A percentile compares a stretch with the other conserved stretches of the same genome.
Conservation (phyloP, 2,888 invertebrate genomes). For the Sepioteuthis lessoniana region DNA sequence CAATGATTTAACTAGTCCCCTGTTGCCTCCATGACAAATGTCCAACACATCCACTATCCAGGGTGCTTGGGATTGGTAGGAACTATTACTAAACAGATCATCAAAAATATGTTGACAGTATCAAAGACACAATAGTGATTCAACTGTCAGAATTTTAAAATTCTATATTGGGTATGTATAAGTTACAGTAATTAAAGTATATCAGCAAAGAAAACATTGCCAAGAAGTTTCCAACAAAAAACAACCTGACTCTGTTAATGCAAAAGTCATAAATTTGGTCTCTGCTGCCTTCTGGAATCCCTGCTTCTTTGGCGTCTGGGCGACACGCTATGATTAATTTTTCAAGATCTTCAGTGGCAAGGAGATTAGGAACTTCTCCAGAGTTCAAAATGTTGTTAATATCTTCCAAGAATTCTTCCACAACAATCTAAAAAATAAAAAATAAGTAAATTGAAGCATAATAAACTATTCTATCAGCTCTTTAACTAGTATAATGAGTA, state of each 20-base stretch:
- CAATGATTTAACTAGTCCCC: too few species aligned
- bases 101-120: too few species aligned
- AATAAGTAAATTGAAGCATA: not conserved
- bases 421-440: slow-evolving; percentile 82
- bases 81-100: too few species aligned
- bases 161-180: not conserved
- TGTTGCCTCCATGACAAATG: too few species aligned
- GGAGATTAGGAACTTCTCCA: slow-evolving; percentile 93
- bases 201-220: not conserved
- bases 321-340: slow-evolving; percentile 86
- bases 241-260: slow-evolving; percentile 83
- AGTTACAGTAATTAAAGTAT: too few species aligned
- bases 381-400: slow-evolving; percentile 93
- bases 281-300: slow-evolving; percentile 81
- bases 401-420: slow-evolving; percentile 92
- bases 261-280: slow-evolving; percentile 90
- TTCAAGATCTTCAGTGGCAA: slow-evolving; percentile 86
- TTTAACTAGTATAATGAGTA: not conserved
- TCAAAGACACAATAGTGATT: too few species aligned
- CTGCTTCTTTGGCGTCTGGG: slow-evolving; percentile 82
- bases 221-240: not conserved
- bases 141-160: too few species aligned
- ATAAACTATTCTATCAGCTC: not conserved
- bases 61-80: too few species aligned
- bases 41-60: too few species aligned